Conservation (phyloP, 1,140 invertebrate species). For the Zaprionus gabonicus region DNA sequence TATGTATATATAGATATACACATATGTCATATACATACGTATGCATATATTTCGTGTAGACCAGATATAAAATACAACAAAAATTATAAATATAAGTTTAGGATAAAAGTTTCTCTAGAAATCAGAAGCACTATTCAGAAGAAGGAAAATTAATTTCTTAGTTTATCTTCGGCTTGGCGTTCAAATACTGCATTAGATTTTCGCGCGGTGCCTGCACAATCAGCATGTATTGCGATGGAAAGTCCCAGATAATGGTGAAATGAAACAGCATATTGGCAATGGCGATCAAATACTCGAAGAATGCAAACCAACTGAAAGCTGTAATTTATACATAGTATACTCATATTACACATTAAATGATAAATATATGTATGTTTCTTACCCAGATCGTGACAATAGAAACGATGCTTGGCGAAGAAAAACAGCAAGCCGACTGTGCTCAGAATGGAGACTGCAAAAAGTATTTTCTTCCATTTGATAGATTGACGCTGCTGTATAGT, state of each 20-base stretch:
- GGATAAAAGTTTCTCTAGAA: background rate
- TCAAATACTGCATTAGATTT: slow-evolving; percentile 64
- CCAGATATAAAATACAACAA: slow-evolving; percentile 13
- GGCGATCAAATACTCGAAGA: slow-evolving; percentile 96
- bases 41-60: slow-evolving; percentile 8
- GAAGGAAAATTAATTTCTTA: slow-evolving; percentile 27
- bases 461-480: slow-evolving; percentile 89
- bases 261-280: slow-evolving; percentile 96
- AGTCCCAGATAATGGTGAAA: slow-evolving; percentile 93
- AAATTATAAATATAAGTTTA: slow-evolving; percentile 5
- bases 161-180: slow-evolving; percentile 57
- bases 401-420: slow-evolving; percentile 94
- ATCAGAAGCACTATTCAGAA: slow-evolving; percentile 4
- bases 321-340: slow-evolving; percentile 66
- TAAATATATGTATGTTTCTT: no score
- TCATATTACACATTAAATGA: no score
- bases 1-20: background rate
- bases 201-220: slow-evolving; percentile 86
- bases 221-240: slow-evolving; percentile 91
- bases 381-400: slow-evolving; percentile 95
- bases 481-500: slow-evolving; percentile 81
- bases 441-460: slow-evolving; percentile 90
- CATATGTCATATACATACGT: background rate
- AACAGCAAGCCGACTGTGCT: slow-evolving; percentile 92
- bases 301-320: slow-evolving; percentile 97